Evolutionary conservation across 1,140 invertebrate genomes (phyloP).

Genomic region (Arion vulgaris): DNA sequence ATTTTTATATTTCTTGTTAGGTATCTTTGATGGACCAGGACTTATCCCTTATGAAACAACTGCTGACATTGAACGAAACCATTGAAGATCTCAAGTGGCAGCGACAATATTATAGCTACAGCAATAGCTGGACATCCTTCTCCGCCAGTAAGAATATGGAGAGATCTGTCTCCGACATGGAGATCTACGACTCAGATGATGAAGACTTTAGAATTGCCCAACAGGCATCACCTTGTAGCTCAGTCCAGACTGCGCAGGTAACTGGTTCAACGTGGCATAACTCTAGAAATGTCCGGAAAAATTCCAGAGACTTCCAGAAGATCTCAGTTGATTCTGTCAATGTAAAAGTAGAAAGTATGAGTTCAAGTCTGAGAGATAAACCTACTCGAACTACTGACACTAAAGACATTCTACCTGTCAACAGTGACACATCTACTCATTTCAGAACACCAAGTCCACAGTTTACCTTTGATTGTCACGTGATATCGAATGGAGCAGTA

Average conservation of each 20-base stretch:
- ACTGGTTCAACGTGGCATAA: background rate
- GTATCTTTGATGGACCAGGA: constrained; percentile 67
- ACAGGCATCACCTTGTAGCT: background rate
- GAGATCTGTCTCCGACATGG: constrained; percentile 55
- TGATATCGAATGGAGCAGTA: constrained; percentile 16
- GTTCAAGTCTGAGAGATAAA: no score
- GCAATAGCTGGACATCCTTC: constrained; percentile 47
- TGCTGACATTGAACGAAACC: constrained; percentile 66
- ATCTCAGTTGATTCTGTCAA: background rate
- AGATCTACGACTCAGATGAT: constrained; percentile 57
- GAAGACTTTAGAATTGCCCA: constrained; percentile 42
- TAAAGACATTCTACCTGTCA: no score
- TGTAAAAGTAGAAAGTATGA: no score
- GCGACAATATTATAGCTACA: constrained; percentile 54
- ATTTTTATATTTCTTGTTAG: constrained; percentile 39
- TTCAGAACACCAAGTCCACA: background rate
- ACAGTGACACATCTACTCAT: no score
- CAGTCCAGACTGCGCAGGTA: background rate
- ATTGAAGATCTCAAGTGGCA: constrained; percentile 68
- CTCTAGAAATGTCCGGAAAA: background rate
- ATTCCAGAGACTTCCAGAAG: background rate
- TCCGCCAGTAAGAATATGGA: constrained; percentile 50
- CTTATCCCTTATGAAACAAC: constrained; percentile 65
- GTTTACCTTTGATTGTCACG: background rate
- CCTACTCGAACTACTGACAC: no score